Conservation (phyloP, 2,113 vertebrate species). For the Actenoides hombroni region DNA sequence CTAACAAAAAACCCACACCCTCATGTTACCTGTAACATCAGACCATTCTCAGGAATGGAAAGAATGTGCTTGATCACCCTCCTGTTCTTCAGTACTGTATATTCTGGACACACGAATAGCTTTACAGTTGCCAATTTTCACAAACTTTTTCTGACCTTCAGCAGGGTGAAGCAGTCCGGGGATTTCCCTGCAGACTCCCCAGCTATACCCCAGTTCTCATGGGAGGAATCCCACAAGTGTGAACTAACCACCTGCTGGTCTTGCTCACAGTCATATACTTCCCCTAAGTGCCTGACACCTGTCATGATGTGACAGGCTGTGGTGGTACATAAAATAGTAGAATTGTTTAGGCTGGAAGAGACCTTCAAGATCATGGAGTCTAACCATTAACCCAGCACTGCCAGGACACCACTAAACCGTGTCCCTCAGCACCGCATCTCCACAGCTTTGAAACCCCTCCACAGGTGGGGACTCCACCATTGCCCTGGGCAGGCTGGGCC, state of each 20-base stretch:
- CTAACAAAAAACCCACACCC: not conserved
- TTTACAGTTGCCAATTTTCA: not conserved
- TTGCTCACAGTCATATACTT: not conserved
- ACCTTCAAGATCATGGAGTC: not conserved
- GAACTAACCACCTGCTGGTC: not conserved
- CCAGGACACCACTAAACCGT: not conserved
- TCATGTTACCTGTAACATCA: not conserved
- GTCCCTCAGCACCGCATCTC: not conserved
- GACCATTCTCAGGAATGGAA: not conserved
- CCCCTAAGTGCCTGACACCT: rapidly evolving
- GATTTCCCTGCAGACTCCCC: not conserved
- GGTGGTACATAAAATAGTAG: not conserved
- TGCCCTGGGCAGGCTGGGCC: too few relatives aligned
- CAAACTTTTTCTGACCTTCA: not conserved
- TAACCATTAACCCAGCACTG: not conserved
- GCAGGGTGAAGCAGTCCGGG: not conserved
- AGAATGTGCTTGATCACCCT: not conserved
- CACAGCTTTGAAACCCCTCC: not conserved
- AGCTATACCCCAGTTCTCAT: not conserved
- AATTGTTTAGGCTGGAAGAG: not conserved
- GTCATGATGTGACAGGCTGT: rapidly evolving
- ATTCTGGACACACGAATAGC: not conserved
- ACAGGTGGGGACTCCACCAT: not conserved
- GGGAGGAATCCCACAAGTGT: not conserved
- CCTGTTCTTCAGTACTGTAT: not conserved